Conservation (phyloP, 2,888 invertebrate species). For the Hedychridium roseum region DNA sequence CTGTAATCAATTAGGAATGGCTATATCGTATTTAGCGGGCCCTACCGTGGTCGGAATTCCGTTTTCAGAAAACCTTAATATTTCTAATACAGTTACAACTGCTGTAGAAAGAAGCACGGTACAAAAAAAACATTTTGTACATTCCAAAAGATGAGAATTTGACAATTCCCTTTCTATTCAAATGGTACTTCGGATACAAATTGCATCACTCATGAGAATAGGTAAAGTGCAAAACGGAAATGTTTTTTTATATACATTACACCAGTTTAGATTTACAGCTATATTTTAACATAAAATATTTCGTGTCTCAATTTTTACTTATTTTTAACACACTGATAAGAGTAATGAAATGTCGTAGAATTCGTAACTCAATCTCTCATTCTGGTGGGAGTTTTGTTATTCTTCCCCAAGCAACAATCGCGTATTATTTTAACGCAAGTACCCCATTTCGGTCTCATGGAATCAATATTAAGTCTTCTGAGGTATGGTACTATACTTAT, state of each 20-base stretch:
- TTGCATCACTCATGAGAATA: constrained; percentile 43
- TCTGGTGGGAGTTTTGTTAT: constrained; percentile 34
- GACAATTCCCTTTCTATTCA: too few relatives aligned
- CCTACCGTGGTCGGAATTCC: constrained; percentile 31
- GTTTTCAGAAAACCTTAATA: not conserved
- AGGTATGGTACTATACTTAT: constrained; percentile 11
- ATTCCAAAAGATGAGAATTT: too few relatives aligned
- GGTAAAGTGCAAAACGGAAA: constrained; percentile 25
- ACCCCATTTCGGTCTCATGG: constrained; percentile 7
- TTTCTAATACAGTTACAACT: not conserved
- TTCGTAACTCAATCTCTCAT: constrained; percentile 40
- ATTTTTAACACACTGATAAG: not conserved
- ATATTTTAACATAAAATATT: not conserved
- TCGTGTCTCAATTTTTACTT: not conserved
- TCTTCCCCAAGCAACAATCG: constrained; percentile 35
- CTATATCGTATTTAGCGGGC: constrained; percentile 47
- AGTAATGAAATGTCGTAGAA: constrained; percentile 30
- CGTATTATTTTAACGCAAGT: not conserved
- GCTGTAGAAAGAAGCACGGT: too few relatives aligned
- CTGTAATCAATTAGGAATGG: constrained; percentile 47
- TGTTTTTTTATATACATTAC: not conserved
- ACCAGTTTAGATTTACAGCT: not conserved
- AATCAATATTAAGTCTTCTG: constrained; percentile 9
- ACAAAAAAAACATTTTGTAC: too few relatives aligned
- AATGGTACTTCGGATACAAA: constrained; percentile 28